Percentiles rank a stretch among this genome's conserved stretches.
phyloP scores from a whole-genome alignment of 1,140 invertebrate species.

The Battus philenor region DNA sequence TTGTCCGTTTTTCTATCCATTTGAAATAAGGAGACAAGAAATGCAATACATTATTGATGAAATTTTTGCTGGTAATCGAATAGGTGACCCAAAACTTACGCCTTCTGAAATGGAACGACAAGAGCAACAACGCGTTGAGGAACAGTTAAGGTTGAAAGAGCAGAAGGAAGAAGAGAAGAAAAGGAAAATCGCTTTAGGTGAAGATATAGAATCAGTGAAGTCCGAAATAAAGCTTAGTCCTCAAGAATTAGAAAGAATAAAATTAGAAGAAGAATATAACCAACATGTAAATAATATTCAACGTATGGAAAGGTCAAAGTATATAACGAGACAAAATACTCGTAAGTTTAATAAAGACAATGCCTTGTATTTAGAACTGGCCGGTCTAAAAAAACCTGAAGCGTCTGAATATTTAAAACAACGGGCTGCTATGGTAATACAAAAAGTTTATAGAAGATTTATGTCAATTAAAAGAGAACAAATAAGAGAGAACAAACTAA shows the following conservation, averaged over 20 bases:
- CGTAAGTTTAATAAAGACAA: conserved; percentile 45
- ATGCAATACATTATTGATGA: conserved; percentile 63
- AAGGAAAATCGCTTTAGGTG: conserved; percentile 46
- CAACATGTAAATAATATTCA: conserved; percentile 55
- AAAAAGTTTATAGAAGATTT: conserved; percentile 43
- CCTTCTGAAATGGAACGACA: conserved; percentile 43
- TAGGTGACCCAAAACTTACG: conserved; percentile 58
- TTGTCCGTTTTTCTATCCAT: conserved; percentile 62
- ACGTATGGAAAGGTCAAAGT: conserved; percentile 55
- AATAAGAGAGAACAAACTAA: conserved; percentile 34
- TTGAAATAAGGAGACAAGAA: conserved; percentile 56
- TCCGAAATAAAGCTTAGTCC: conserved; percentile 30
- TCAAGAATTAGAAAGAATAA: conserved; percentile 38
- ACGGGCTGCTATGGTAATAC: conserved; percentile 44
- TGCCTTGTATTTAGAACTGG: conserved; percentile 57
- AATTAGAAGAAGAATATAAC: conserved; percentile 41
- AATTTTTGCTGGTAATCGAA: conserved; percentile 56
- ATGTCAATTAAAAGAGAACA: conserved; percentile 52
- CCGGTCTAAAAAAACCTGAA: conserved; percentile 53
- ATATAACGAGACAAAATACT: conserved; percentile 28
- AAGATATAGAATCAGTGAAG: conserved; percentile 35
- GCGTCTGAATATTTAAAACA: conserved; percentile 33
- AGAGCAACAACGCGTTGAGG: conserved; percentile 39
- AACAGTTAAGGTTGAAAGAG: conserved; percentile 37
- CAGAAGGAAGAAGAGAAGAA: conserved; percentile 48